These are phyloP conservation scores for Coelopa pilipes DNA, from an alignment of 2,888 invertebrate genomes.

Conservation along the genomic window DNA sequence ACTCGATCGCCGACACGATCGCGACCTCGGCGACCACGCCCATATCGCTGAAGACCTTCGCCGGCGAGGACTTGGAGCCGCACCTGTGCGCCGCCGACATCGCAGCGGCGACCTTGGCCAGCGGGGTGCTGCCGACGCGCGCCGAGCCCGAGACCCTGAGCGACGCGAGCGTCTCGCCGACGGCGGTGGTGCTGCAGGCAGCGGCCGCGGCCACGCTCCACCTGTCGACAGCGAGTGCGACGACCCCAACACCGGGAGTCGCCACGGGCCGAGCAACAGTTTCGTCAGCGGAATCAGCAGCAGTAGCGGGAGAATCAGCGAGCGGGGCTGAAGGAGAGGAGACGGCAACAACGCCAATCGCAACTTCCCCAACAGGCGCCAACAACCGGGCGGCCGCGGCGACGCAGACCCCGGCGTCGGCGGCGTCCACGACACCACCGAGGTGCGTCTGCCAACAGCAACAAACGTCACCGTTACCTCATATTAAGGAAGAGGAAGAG, in stretches of 20 bases:
- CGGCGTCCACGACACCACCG: slow-evolving; percentile 47
- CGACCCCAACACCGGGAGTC: slow-evolving; percentile 38
- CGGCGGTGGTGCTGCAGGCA: slow-evolving; percentile 54
- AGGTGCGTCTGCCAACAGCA: slow-evolving; percentile 43
- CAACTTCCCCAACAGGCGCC: slow-evolving; percentile 12
- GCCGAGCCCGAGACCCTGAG: slow-evolving; percentile 61
- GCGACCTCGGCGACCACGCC: slow-evolving; percentile 61
- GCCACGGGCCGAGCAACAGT: slow-evolving; percentile 42
- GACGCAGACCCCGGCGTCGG: slow-evolving; percentile 44
- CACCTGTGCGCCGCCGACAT: slow-evolving; percentile 58
- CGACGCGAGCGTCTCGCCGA: slow-evolving; percentile 61
- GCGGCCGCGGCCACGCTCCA: slow-evolving; percentile 43
- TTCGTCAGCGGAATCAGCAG: slow-evolving; percentile 35
- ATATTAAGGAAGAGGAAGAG: slow-evolving; percentile 86
- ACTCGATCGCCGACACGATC: slow-evolving; percentile 60
- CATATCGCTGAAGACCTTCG: slow-evolving; percentile 59
- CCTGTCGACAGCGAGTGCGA: slow-evolving; percentile 40
- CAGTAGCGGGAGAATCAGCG: slow-evolving; percentile 36
- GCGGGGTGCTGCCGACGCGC: slow-evolving; percentile 58
- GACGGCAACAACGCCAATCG: slow-evolving; percentile 44
- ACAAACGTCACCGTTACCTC: slow-evolving; percentile 80
- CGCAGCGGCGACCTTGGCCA: slow-evolving; percentile 59
- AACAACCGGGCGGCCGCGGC: slow-evolving; percentile 27
- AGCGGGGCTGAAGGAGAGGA: not conserved
- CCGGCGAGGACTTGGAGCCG: slow-evolving; percentile 52